Base-by-base conservation (phyloP, 2,113 vertebrate species). In the Phaethornis superciliosus region DNA sequence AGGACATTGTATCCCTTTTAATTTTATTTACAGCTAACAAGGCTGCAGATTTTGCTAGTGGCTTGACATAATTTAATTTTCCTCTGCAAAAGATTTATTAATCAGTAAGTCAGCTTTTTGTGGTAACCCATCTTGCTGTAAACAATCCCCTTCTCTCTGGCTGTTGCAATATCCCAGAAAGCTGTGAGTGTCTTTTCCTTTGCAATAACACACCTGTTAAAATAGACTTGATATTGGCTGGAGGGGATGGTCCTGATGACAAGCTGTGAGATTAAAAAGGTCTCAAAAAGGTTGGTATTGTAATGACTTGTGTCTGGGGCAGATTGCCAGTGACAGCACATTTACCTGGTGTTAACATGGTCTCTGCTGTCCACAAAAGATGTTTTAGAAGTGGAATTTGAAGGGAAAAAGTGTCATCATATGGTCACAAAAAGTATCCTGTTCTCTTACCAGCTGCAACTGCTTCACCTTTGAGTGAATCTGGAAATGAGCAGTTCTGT, bases 211-310 rank as follows among this genome's bases (percentile, higher is more conserved):
- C 96, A 97, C 95, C 97, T 97, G 97, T 88, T 94, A 95, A 95
- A 93, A 88, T 74, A 52, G 76, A 62, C 55, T 86, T 33, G 19
- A 77, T 62, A 46, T 69, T 92, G 90, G 84, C 93, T 22, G n/a
- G 37, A 51, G 93, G 92, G 82, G 86, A 68, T 49, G 89, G 60
- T 56, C 62, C 85, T 64, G 97, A 88, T 96, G 97, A 97, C 96
- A 98, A 84, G 86, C 72, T 69, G 62, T 1, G 88, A 96, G 97
- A 96, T 97, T 96, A 94, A 42, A 91, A 96, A 96, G 93, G 95
- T 95, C 95, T 92, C 44, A 18, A 8, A 97, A 98, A 98, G 97
- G 97, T 97, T 97, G 95, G 67, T 88, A 85, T 93, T 95, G 95
- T 96, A 63, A 84, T 83, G 91, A 70, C 79, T 85, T 60, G 80